Evolutionary conservation across 2,113 vertebrate species (phyloP), one percentile per base, ranked within the genome.

Genomic region (Columbina picui): DNA sequence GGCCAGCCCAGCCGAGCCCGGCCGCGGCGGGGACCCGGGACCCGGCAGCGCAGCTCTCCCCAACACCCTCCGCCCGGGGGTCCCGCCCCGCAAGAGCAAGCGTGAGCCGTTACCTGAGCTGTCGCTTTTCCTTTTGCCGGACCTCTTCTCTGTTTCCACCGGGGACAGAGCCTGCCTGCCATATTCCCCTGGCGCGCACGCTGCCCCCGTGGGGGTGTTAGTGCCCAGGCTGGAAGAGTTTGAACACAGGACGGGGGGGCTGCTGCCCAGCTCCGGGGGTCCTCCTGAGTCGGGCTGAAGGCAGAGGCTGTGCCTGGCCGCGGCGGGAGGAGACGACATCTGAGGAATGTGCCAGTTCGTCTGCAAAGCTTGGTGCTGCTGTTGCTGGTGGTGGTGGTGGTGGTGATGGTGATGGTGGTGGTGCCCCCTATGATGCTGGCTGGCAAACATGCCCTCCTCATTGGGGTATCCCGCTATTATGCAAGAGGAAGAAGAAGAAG

Each of bases 111-210:
- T 98, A 99, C 99, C 99, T 99, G 99, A 99, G 93, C 99, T 99
- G 97, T 99, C 99, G 97, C 99, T 99, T 98, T 99, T 99, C 96
- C 99, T 98, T 92, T 99, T 99, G 92, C 98, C 89, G 68, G 97
- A 98, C 90, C 99, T 98, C 98, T 99, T 99, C 97, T 99, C 99
- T 3, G 98, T 99, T 96, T 99, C 99, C 36, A 98, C 98, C 21
- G 99, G 99, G 85, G 99, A 99, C 97, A 99, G 97, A 77, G 99
- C 98, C 97, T 99, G 99, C 94, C 99, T 98, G 93, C 99, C 99
- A 96, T 99, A 99, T 97, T 99, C 99, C 75, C 98, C 99, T 3
- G 99, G 98, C 38, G 98, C 98, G 47, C 99, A 99, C 32, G 99
- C 98, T 88, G 99, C 98, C 93, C 98, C 99, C 0, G 99, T 98